These are phyloP conservation scores for Ursus arctos DNA, from an alignment of 2,113 vertebrate species.

Conservation along the genomic window DNA sequence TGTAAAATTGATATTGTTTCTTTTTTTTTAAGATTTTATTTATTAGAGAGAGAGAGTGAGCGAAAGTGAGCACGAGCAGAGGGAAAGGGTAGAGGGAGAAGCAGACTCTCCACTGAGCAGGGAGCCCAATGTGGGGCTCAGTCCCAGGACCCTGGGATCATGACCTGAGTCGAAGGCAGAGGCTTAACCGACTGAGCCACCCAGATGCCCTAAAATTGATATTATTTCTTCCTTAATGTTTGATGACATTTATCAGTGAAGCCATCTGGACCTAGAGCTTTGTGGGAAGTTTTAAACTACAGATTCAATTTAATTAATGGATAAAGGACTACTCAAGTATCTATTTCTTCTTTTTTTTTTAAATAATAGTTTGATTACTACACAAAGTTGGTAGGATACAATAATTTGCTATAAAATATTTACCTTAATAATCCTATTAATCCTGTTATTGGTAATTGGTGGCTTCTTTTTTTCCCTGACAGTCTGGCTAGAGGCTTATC, in stretches of 20 bases:
- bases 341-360: background rate
- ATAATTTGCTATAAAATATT: background rate
- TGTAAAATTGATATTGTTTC: background rate
- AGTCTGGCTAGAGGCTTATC: background rate
- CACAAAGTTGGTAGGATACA: background rate
- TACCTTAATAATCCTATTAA: background rate
- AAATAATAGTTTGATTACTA: background rate
- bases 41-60: too few species aligned
- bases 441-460: background rate
- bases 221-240: slow-evolving; percentile 17
- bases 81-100: too few species aligned
- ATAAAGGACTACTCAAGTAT: background rate
- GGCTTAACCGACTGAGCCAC: too few species aligned
- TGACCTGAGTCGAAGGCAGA: too few species aligned
- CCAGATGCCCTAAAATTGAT: too few species aligned
- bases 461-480: background rate
- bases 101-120: too few species aligned
- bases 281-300: slow-evolving; percentile 27
- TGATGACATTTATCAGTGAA: background rate
- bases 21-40: background rate
- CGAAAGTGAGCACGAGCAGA: too few species aligned
- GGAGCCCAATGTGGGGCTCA: too few species aligned
- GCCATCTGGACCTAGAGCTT: background rate
- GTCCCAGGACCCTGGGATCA: too few species aligned
- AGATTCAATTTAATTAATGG: background rate